Evolutionary conservation across 2,113 vertebrate species (phyloP).

Genomic region (Aptenodytes forsteri): DNA sequence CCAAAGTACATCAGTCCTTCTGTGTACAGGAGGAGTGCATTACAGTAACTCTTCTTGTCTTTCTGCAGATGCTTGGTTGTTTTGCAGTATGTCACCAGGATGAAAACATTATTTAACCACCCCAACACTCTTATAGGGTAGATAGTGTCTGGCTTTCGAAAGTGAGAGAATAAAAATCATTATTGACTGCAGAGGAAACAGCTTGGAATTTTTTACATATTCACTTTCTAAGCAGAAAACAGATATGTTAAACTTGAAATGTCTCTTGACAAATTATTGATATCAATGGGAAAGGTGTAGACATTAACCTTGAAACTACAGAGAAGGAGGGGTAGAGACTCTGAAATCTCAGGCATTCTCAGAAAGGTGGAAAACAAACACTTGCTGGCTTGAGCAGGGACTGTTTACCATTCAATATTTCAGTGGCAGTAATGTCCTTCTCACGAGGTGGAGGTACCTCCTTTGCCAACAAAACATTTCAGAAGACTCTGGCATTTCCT

Average conservation of each 20-base stretch:
- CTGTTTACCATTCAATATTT: fast-evolving
- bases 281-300: neutral
- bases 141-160: neutral
- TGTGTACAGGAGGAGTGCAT: neutral
- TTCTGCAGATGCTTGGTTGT: neutral
- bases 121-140: neutral
- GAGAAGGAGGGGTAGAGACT: neutral
- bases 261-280: neutral
- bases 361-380: neutral
- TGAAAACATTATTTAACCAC: neutral
- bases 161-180: neutral
- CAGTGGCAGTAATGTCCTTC: neutral
- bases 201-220: neutral
- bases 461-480: neutral
- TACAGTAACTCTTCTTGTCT: neutral
- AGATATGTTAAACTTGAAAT: neutral
- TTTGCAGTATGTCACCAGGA: neutral
- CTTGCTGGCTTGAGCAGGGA: neutral
- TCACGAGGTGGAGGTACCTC: fast-evolving
- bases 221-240: neutral
- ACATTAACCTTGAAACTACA: fast-evolving
- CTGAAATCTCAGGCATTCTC: neutral
- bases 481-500: neutral
- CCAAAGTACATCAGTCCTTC: neutral
- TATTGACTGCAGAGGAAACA: neutral